phyloP scores from a whole-genome alignment of 2,113 vertebrate species.

The Tamias sibiricus region DNA sequence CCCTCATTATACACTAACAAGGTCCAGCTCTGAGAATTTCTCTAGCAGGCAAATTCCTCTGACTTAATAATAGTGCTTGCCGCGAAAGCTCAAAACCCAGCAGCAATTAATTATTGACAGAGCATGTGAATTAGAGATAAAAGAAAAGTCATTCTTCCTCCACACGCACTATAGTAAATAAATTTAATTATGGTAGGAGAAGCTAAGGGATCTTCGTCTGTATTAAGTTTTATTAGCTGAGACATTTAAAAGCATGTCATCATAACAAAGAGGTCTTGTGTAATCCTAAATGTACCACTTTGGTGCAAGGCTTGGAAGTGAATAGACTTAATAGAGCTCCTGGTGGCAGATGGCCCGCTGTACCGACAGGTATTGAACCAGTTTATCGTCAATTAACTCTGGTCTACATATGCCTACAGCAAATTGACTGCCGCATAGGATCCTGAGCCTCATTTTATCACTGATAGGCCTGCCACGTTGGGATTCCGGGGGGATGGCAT shows the following conservation, averaged over 20 bases:
- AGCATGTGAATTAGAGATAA: constrained; percentile 89
- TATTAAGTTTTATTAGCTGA: constrained; percentile 89
- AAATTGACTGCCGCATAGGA: constrained; percentile 61
- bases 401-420: constrained; percentile 72
- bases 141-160: constrained; percentile 87
- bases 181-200: constrained; percentile 89
- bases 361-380: constrained; percentile 80
- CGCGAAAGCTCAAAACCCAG: constrained; percentile 85
- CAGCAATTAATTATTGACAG: constrained; percentile 90
- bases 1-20: constrained; percentile 59
- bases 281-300: constrained; percentile 86
- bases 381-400: constrained; percentile 83
- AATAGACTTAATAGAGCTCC: constrained; percentile 84
- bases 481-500: background rate
- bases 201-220: constrained; percentile 86
- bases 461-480: background rate
- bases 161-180: constrained; percentile 86
- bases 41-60: constrained; percentile 82
- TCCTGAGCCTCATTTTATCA: background rate
- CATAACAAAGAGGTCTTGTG: constrained; percentile 88
- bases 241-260: constrained; percentile 90
- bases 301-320: constrained; percentile 79
- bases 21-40: constrained; percentile 76
- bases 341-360: constrained; percentile 85
- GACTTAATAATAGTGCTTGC: constrained; percentile 84